phyloP scores from a whole-genome alignment of 2,113 vertebrate species.

The Baryphthengus martii region DNA sequence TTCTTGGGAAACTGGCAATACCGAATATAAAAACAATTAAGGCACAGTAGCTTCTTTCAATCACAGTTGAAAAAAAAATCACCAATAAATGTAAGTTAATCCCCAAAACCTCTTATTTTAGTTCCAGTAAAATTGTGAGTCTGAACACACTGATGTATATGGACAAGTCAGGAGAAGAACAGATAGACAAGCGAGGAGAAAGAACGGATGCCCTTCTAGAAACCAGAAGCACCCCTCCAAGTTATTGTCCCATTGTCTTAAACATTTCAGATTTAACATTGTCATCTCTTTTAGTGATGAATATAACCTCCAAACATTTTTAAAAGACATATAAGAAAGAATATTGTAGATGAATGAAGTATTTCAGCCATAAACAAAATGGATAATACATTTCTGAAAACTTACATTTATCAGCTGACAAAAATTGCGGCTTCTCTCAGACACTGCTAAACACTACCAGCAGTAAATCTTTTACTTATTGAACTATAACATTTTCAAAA shows the following conservation, averaged over 20 bases:
- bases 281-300: conserved; percentile 65
- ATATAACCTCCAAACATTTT: conserved; percentile 40
- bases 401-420: background rate
- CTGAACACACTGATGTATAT: conserved; percentile 8
- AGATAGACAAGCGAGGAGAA: background rate
- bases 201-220: background rate
- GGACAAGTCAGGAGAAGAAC: background rate
- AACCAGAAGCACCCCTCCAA: conserved; percentile 19
- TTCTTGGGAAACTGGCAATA: background rate
- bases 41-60: background rate
- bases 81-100: background rate
- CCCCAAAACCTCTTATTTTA: background rate
- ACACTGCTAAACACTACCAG: background rate
- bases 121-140: conserved; percentile 6
- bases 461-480: background rate
- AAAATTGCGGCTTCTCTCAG: background rate
- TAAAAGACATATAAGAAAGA: background rate
- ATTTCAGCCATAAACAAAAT: background rate
- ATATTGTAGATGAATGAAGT: background rate
- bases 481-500: background rate
- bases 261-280: conserved; percentile 66
- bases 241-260: conserved; percentile 52
- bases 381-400: background rate
- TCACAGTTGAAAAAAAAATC: background rate
- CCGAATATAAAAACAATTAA: background rate